Percentiles rank a stretch among this genome's conserved stretches.
Evolutionary conservation across 2,113 vertebrate genomes (phyloP).

Genomic region (Tragelaphus imberbis): DNA sequence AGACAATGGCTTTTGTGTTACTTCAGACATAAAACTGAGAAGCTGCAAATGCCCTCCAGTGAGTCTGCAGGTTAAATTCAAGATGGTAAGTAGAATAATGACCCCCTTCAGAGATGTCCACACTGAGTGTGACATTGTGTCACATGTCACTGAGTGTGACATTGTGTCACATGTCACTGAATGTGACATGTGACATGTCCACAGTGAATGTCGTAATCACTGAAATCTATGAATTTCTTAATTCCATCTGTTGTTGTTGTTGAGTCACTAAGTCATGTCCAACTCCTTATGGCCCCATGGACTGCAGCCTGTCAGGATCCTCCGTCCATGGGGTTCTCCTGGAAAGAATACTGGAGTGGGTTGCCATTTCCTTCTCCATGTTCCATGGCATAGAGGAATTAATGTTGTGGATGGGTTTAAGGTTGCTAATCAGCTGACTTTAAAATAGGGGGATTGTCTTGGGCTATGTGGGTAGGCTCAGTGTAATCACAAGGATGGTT

Average conservation of each 20-base stretch:
- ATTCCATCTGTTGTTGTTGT: neutral
- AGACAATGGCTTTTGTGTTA: neutral
- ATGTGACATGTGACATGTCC: too few relatives aligned
- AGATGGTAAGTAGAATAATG: neutral
- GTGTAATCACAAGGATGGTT: neutral
- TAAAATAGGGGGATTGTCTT: neutral
- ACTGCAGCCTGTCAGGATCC: neutral
- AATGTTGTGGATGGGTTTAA: neutral
- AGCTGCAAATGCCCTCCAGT: neutral
- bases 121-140: too few relatives aligned
- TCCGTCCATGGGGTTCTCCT: neutral
- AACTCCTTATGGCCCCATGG: neutral
- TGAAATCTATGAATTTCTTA: neutral
- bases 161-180: too few relatives aligned
- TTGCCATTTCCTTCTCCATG: neutral
- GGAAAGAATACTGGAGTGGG: neutral
- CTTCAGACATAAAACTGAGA: neutral
- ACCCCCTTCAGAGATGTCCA: rapidly evolving
- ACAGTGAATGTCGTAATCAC: neutral
- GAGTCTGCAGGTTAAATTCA: neutral
- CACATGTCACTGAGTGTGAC: too few relatives aligned
- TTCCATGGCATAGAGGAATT: neutral
- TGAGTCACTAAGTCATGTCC: neutral
- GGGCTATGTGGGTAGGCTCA: neutral
- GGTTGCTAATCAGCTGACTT: neutral